Evolutionary conservation across 2,113 vertebrate genomes (phyloP), one percentile per base, ranked within the genome.

Genomic region (Neogale vison): DNA sequence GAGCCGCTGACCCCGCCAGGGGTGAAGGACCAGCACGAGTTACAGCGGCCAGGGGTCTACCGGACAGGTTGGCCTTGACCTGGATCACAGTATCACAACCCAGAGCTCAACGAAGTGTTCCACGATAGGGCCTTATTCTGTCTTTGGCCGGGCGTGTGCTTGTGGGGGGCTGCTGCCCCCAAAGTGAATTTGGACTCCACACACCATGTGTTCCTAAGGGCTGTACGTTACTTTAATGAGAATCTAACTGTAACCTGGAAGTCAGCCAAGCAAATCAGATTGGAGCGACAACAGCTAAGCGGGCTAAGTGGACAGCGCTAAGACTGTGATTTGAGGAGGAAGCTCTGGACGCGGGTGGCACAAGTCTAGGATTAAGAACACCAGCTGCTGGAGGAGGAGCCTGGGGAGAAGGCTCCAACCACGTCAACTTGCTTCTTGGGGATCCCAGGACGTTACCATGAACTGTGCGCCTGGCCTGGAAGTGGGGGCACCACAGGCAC

Each of bases 371-470:
- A 36, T 34, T 6, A 17, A 31, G 39, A 45, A 24, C 31, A n/a
- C 20, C 18, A 17, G 29, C 17, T 4, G 9, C 21, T 11, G 42
- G 6, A 45, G 9, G 36, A 20, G 31, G 63, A n/a, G 45, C 45
- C 3, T 3, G 11, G 39, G 52, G 17, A n/a, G n/a, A 24, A 39
- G 84, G 11, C 34, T 24, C 5, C 0, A 17, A 4, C 29, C 34
- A 20, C 0, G 0, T 6, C 21, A 26, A 10, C 26, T 29, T 1
- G 2, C 52, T 31, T 36, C 59, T 72, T 5, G 39, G 2, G 10
- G 45, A 21, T 1, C 21, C 55, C 21, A 12, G 61, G 1, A 4
- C 21, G 11, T 4, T 0, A 7, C 85, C 18, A 2, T 20, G 42
- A 61, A 10, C 0, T 0, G n/a, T 42, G 23, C 34, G 20, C 20